phyloP scores from a whole-genome alignment of 2,113 vertebrate species.

The Clarias magur region DNA sequence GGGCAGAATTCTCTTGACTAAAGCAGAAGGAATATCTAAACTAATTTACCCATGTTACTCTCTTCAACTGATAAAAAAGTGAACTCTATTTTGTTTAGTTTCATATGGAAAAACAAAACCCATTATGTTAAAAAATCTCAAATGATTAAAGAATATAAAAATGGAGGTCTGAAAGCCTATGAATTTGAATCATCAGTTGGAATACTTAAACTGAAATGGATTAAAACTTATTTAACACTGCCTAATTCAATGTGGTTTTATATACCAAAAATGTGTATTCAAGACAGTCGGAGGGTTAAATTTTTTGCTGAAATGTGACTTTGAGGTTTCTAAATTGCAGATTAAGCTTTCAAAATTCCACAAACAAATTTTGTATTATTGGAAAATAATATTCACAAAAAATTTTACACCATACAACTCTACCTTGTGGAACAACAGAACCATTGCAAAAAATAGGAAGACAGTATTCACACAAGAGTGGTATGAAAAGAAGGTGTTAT shows the following conservation, averaged over 20 bases:
- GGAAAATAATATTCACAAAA: conserved; percentile 8
- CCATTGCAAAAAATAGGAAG: not conserved
- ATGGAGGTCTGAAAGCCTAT: no score
- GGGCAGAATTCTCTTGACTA: not conserved
- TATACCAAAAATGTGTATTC: not conserved
- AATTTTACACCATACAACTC: conserved; percentile 19
- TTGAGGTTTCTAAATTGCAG: not conserved
- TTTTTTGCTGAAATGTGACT: conserved; percentile 3
- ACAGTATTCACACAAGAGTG: not conserved
- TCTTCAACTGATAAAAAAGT: not conserved
- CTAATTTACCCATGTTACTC: not conserved
- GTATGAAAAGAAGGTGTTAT: not conserved
- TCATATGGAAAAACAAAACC: no score
- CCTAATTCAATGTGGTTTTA: conserved; percentile 2
- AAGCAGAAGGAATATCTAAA: not conserved
- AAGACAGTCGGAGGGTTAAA: not conserved
- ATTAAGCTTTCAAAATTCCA: not conserved
- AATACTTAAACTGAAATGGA: not conserved
- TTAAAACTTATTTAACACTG: not conserved
- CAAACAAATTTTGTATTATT: not conserved
- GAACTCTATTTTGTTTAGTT: not conserved
- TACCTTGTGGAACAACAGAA: conserved; percentile 23
- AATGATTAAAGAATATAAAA: no score
- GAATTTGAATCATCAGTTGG: not conserved
- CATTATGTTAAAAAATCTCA: no score